Conservation (phyloP, 1,140 invertebrate genomes). For the Zaprionus vittiger region DNA sequence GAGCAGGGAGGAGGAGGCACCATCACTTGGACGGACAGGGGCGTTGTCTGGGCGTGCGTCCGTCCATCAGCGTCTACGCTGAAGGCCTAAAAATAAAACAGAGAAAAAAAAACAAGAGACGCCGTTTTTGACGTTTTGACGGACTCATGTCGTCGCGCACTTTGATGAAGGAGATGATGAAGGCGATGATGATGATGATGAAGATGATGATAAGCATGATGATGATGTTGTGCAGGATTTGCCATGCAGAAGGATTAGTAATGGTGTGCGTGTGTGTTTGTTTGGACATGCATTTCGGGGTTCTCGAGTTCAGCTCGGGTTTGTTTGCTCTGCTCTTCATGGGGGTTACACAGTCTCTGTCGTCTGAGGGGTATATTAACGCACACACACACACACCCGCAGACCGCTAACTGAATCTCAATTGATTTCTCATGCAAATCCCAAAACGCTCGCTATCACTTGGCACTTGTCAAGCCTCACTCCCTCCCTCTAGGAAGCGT, state of each 20-base stretch:
- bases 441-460: conserved; percentile 42
- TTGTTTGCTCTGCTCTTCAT: conserved; percentile 55
- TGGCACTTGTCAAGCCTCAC: conserved; percentile 50
- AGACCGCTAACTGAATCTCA: conserved; percentile 49
- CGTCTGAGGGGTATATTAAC: conserved; percentile 10
- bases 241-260: conserved; percentile 35
- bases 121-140: conserved; percentile 62
- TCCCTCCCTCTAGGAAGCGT: background rate
- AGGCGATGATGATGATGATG: conserved; percentile 34
- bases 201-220: conserved; percentile 49
- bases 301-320: background rate
- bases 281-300: conserved; percentile 44
- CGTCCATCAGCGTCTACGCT: conserved; percentile 36
- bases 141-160: conserved; percentile 70
- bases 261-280: conserved; percentile 16
- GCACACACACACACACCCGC: conserved; percentile 24
- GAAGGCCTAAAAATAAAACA: conserved; percentile 67
- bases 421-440: conserved; percentile 57
- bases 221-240: conserved; percentile 57
- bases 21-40: background rate
- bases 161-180: conserved; percentile 53
- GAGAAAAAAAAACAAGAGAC: conserved; percentile 34
- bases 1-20: background rate
- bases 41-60: conserved; percentile 39
- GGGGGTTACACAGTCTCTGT: conserved; percentile 11